A percentile compares a stretch with the other conserved stretches of the same genome.
Evolutionary conservation across 2,797 vertebrate species (phyloP).

Genomic region (Parauchenoglanis punctatus): DNA sequence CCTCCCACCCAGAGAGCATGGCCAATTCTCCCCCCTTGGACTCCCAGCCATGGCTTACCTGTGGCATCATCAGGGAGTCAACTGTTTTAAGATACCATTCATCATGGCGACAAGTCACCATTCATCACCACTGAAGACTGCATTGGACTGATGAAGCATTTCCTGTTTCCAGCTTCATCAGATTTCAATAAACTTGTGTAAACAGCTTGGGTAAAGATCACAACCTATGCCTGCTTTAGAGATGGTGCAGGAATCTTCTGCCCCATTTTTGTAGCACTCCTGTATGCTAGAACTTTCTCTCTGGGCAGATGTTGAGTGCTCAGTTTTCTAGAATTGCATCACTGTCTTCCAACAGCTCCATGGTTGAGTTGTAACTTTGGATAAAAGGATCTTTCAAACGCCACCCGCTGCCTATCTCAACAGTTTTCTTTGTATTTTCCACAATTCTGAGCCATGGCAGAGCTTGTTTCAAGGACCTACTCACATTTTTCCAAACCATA

Average conservation of each 20-base stretch:
- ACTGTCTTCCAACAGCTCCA: not conserved
- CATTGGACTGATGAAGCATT: not conserved
- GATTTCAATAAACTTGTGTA: not conserved
- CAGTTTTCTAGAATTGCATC: not conserved
- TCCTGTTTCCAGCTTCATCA: not conserved
- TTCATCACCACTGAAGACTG: not conserved
- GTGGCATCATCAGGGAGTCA: not conserved
- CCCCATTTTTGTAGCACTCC: not conserved
- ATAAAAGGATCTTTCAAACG: not conserved
- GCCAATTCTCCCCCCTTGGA: not conserved
- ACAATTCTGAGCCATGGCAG: not conserved
- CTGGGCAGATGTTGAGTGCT: not conserved
- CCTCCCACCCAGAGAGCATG: not conserved
- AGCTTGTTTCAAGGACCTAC: not conserved
- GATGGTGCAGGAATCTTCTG: not conserved
- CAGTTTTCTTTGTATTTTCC: not conserved
- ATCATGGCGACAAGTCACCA: not conserved
- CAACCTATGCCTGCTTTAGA: not conserved
- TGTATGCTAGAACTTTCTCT: not conserved
- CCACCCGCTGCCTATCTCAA: not conserved
- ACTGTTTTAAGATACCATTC: not conserved
- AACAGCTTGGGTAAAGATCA: not conserved
- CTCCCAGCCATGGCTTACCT: not conserved
- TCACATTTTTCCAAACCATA: not conserved
- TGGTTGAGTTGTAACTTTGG: not conserved